Evolutionary conservation across 2,888 invertebrate genomes (phyloP).

Genomic region (Eupelmus urozonus): DNA sequence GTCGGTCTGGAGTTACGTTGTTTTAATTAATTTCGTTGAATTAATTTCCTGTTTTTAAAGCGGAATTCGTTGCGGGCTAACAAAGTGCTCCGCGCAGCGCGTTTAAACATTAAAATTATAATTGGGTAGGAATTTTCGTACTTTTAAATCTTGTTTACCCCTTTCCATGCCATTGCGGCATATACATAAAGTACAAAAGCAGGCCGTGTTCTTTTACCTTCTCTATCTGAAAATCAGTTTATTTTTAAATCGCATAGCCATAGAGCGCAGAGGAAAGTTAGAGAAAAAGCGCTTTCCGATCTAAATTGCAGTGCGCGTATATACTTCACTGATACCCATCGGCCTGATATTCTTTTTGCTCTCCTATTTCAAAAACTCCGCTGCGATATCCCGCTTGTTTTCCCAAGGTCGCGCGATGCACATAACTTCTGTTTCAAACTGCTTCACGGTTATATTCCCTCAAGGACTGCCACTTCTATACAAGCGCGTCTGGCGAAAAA

Average conservation of each 20-base stretch:
- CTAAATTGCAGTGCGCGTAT: constrained; percentile 25
- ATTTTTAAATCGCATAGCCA: not conserved
- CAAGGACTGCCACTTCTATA: constrained; percentile 11
- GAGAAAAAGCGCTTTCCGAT: constrained; percentile 24
- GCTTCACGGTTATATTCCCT: constrained; percentile 25
- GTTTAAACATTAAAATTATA: too few relatives aligned
- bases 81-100: too few relatives aligned
- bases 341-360: constrained; percentile 32
- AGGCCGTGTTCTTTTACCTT: not conserved
- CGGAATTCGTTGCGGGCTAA: not conserved
- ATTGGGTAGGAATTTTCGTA: too few relatives aligned
- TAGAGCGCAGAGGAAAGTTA: not conserved
- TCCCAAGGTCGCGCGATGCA: constrained; percentile 32
- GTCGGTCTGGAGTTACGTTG: not conserved
- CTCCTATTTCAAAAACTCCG: constrained; percentile 26
- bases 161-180: not conserved
- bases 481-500: constrained; percentile 4
- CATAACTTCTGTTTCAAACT: constrained; percentile 33
- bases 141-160: too few relatives aligned
- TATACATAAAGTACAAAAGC: not conserved
- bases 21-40: not conserved
- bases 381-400: constrained; percentile 2
- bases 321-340: constrained; percentile 42
- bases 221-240: not conserved
- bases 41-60: not conserved